Conservation (phyloP, 2,888 invertebrate species). For the Pollenia griseotomentosa region DNA sequence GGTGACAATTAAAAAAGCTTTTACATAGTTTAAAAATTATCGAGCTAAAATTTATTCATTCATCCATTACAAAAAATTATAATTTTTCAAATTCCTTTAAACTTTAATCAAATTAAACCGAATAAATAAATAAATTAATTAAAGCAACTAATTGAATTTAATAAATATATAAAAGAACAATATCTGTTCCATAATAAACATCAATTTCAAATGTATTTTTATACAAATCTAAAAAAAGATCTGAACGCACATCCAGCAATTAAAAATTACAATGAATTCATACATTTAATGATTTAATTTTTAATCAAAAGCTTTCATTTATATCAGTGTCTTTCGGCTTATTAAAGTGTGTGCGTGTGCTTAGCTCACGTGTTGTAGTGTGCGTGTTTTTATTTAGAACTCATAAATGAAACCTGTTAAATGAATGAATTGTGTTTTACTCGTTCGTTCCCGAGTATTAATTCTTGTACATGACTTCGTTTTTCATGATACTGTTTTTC, state of each 20-base stretch:
- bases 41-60: neutral
- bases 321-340: neutral
- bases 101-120: neutral
- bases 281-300: slow-evolving; percentile 49
- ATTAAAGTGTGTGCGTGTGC: neutral
- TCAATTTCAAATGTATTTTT: slow-evolving; percentile 16
- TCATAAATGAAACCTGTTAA: slow-evolving; percentile 84
- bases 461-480: slow-evolving; percentile 18
- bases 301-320: slow-evolving; percentile 32
- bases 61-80: neutral
- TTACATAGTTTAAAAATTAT: neutral
- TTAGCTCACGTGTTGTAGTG: neutral
- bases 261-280: slow-evolving; percentile 51
- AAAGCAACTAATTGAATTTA: slow-evolving; percentile 5
- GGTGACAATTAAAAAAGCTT: no score
- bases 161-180: neutral
- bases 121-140: neutral
- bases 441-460: slow-evolving; percentile 54
- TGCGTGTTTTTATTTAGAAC: slow-evolving; percentile 67
- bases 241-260: neutral
- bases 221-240: neutral
- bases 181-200: neutral
- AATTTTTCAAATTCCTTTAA: slow-evolving; percentile 7
- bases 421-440: slow-evolving; percentile 81
- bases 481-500: slow-evolving; percentile 35